These are phyloP conservation scores for Pelagia noctiluca DNA, from an alignment of 30 jellyfish, hydroid and myxozoan species.

Conservation along the genomic window DNA sequence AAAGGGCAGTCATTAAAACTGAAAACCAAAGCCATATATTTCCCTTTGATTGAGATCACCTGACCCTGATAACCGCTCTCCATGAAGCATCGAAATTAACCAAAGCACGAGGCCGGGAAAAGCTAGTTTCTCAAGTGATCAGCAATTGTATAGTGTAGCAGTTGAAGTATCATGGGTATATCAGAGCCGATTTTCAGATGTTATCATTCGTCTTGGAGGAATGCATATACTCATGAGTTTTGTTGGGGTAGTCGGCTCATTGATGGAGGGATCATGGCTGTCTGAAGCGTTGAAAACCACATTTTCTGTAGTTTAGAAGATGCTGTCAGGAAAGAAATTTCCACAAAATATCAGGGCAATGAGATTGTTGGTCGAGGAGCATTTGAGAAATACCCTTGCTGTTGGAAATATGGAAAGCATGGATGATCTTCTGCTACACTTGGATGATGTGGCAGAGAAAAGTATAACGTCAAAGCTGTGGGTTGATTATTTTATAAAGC, in stretches of 20 bases:
- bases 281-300: not conserved
- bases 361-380: slow-evolving; percentile 28
- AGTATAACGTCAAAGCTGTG: too few species aligned
- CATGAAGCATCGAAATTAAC: slow-evolving; percentile 6
- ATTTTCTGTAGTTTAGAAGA: slow-evolving; percentile 38
- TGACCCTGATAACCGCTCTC: too few species aligned
- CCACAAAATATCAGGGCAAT: slow-evolving; percentile 51
- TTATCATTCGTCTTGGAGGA: slow-evolving; percentile 44
- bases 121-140: slow-evolving; percentile 23
- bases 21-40: too few species aligned
- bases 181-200: slow-evolving; percentile 11
- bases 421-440: too few species aligned
- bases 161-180: slow-evolving; percentile 24
- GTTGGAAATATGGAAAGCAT: not conserved
- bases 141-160: slow-evolving; percentile 51
- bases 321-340: slow-evolving; percentile 47
- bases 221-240: slow-evolving; percentile 61
- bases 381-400: not conserved
- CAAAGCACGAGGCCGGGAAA: slow-evolving; percentile 35
- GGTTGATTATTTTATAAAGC: too few species aligned
- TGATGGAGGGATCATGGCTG: slow-evolving; percentile 38
- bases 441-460: too few species aligned
- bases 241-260: slow-evolving; percentile 41
- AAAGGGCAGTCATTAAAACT: too few species aligned
- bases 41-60: too few species aligned